Evolutionary conservation across 1,140 invertebrate species (phyloP).

Genomic region (Lamellibrachia luymesi): DNA sequence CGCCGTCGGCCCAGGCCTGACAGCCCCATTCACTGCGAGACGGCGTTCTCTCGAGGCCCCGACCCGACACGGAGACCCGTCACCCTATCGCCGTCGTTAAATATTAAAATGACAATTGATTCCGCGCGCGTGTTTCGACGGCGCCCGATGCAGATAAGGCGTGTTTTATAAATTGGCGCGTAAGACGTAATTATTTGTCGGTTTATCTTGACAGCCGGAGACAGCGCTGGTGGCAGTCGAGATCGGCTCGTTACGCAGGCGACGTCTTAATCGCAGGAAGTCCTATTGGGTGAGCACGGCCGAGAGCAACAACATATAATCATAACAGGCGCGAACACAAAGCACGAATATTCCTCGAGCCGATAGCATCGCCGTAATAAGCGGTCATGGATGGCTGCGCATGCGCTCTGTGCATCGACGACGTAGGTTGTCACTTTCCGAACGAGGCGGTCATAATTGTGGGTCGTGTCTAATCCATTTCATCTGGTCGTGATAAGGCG

Average conservation of each 20-base stretch:
- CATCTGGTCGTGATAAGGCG: neutral
- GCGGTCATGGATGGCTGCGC: neutral
- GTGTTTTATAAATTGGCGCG: neutral
- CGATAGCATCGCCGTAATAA: constrained; percentile 4
- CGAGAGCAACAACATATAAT: neutral
- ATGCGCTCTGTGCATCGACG: neutral
- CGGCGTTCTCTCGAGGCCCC: neutral
- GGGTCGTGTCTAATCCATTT: neutral
- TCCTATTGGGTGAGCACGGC: neutral
- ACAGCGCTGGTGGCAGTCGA: neutral
- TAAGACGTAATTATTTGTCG: constrained; percentile 5
- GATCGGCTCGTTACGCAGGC: neutral
- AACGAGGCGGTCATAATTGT: neutral
- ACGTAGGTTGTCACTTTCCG: neutral
- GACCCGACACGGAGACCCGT: neutral
- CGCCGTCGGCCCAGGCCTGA: neutral
- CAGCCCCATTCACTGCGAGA: neutral
- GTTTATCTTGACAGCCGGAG: neutral
- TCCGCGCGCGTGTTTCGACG: neutral
- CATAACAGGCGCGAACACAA: neutral
- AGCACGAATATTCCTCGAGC: neutral
- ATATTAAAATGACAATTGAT: constrained; percentile 6
- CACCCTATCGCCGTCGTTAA: constrained; percentile 3
- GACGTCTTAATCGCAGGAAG: constrained; percentile 3
- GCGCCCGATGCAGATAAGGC: neutral